phyloP scores from a whole-genome alignment of 2,888 invertebrate species.

The Phortica okadai region DNA sequence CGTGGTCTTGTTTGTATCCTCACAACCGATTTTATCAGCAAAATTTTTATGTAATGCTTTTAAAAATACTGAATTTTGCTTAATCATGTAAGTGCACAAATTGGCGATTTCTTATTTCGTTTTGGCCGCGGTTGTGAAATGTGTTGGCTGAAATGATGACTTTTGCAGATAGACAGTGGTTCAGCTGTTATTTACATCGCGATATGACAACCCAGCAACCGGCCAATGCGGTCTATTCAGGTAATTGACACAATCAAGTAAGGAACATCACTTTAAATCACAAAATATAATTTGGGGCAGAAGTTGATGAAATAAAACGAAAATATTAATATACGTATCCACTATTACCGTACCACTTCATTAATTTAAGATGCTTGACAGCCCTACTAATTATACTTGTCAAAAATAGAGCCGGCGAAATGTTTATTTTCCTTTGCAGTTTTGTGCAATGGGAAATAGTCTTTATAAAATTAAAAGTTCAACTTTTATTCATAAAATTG shows the following conservation, averaged over 20 bases:
- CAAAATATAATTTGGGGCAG: neutral
- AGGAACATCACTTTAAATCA: neutral
- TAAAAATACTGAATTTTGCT: neutral
- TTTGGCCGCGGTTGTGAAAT: conserved; percentile 15
- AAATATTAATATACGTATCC: no score
- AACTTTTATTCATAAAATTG: no score
- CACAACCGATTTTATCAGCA: neutral
- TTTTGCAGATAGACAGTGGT: neutral
- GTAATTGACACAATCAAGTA: neutral
- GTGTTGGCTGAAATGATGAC: conserved; percentile 2
- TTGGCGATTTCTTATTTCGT: neutral
- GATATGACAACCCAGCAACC: neutral
- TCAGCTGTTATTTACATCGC: conserved; percentile 6
- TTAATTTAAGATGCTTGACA: neutral
- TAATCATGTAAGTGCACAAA: neutral
- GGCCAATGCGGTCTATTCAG: neutral
- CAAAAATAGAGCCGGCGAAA: neutral
- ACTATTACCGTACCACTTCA: no score
- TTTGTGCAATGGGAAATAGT: no score
- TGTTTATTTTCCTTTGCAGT: no score
- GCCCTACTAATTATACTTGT: neutral
- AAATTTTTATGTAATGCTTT: neutral
- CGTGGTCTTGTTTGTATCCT: conserved; percentile 1
- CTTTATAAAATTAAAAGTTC: no score
- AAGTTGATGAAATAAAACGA: neutral